These are phyloP conservation scores for Bombylius major DNA, from an alignment of 2,888 invertebrate species.

Conservation along the genomic window DNA sequence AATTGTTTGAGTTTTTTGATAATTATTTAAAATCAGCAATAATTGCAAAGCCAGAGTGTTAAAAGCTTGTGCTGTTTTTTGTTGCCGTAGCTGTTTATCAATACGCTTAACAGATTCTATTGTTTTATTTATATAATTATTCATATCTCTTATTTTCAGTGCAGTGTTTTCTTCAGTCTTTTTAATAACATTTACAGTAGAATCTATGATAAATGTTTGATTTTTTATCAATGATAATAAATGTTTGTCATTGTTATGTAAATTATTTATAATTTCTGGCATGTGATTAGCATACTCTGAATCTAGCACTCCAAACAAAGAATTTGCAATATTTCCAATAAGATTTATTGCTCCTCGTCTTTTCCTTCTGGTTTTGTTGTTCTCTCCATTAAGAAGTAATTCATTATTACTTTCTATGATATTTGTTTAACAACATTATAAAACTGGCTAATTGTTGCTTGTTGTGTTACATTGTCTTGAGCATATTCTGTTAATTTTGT, in stretches of 20 bases:
- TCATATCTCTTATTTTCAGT: neutral
- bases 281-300: neutral
- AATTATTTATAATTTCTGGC: neutral
- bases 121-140: neutral
- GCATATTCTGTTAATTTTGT: no score
- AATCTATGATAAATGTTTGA: slow-evolving; percentile 2
- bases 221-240: neutral
- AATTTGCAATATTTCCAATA: neutral
- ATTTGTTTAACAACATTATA: no score
- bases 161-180: neutral
- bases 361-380: neutral
- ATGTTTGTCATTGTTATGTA: neutral
- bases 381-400: neutral
- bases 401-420: neutral
- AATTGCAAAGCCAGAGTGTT: neutral
- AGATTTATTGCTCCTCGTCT: neutral
- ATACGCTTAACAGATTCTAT: neutral
- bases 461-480: no score
- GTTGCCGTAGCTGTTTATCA: neutral
- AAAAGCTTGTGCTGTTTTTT: neutral
- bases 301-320: slow-evolving; percentile 1
- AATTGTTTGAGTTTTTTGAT: neutral
- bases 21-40: neutral
- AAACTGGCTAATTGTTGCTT: no score
- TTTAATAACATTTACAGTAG: neutral